phyloP scores from a whole-genome alignment of 2,113 vertebrate genomes.

The Macroglossus sobrinus region DNA sequence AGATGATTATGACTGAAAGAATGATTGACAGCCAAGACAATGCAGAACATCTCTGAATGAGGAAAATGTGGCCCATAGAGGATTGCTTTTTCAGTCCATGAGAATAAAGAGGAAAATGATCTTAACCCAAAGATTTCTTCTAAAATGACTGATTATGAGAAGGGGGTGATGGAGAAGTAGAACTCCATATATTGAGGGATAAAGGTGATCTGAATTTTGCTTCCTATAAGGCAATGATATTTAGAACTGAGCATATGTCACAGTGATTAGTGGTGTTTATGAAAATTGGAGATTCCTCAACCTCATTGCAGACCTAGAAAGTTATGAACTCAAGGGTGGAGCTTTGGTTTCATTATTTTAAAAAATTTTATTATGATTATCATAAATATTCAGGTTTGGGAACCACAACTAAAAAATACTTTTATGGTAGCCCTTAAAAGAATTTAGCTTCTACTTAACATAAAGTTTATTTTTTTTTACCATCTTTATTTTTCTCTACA shows the following conservation, averaged over 20 bases:
- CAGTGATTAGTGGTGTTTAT: neutral
- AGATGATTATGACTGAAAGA: constrained; percentile 35
- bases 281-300: neutral
- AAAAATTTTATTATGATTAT: neutral
- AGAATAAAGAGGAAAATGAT: constrained; percentile 28
- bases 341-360: neutral
- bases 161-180: neutral
- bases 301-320: neutral
- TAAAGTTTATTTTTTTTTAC: constrained; percentile 4
- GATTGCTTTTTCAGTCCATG: neutral
- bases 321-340: neutral
- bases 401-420: neutral
- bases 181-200: neutral
- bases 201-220: constrained; percentile 3
- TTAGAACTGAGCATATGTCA: neutral
- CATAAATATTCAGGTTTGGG: neutral
- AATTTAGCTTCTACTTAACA: neutral
- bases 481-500: neutral
- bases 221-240: neutral
- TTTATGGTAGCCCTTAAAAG: neutral
- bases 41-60: constrained; percentile 33
- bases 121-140: neutral
- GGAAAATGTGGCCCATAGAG: neutral
- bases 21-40: constrained; percentile 61
- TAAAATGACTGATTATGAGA: constrained; percentile 25